Base-by-base conservation (phyloP, 2,888 invertebrate species). In the Caenorhabditis japonica region DNA sequence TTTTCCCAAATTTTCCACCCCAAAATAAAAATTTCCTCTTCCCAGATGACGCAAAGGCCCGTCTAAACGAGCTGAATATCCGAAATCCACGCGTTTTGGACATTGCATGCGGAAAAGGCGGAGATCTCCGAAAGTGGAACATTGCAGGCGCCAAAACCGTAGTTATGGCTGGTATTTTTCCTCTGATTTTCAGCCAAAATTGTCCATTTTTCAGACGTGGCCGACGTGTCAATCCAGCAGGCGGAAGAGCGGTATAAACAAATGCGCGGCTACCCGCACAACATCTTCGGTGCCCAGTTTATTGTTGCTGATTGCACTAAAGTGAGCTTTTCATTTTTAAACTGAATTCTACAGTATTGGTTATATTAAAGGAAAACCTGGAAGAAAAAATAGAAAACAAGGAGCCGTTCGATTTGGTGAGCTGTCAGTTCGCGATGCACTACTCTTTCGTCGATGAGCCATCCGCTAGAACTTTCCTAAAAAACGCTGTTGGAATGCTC, bases 351-450 rank as follows among this genome's bases (percentile, higher is more conserved):
- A 13, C 8, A 13, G 13, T 7, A 17, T n/a, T 23, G 7, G 23
- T 7, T 15, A 1, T 10, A 17, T 59, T 43, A 25, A 30, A 79
- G 62, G 58, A 52, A 36, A 43, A 72, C 41, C 55, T 77, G 13
- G 38, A 53, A 19, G 55, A 52, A 19, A 15, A 39, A 23, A 55
- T 64, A n/a, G 51, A 33, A 34, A 47, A 17, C 53, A 55, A 47
- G 38, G 59, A 62, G 7, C 77, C 73, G 83, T 91, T 97, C 85
- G 94, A 99, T 88, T 87, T 99, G 41, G 94, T 94, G 0, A 96
- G 95, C 88, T 96, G 96, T 88, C 99, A 99, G 89, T 99, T 99
- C 91, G 94, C 96, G 21, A 93, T 99, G 88, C 99, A 99, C 89
- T 99, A 99, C 61, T 81, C 87, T 4, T 97, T 96, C 89, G 95